Base-by-base conservation (phyloP, 1,140 invertebrate genomes). In the Diprion similis region DNA sequence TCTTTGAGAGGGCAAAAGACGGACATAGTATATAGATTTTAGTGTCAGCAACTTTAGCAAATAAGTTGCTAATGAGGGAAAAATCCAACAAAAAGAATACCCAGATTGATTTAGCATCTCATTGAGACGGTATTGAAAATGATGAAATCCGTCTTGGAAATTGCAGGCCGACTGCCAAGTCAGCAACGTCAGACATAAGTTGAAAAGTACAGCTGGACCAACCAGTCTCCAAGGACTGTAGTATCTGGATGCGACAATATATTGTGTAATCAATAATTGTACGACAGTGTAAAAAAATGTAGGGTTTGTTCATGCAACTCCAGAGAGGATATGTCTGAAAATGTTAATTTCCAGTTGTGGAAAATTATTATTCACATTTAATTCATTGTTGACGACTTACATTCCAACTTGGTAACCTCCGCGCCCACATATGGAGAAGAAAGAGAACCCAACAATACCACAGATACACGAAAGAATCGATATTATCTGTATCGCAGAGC, bases 351-450 rank as follows among this genome's bases (percentile, higher is more conserved):
- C 3, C 13, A 37, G 13, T 19, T n/a, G n/a, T n/a, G n/a, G n/a
- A n/a, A n/a, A n/a, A n/a, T n/a, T n/a, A n/a, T n/a, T n/a, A n/a
- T 46, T 73, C 71, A 73, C 19, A 76, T 8, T 47, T 66, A 37
- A 37, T 6, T 37, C 24, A 37, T 37, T 37, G 24, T 37, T 37
- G 24, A 37, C 24, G 6, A 79, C 78, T 81, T 79, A 68, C 78
- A 80, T 76, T 66, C 59, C 66, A 6, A 37, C 59, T 46, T 78
- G 69, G n/a, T 80, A 76, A 19, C 80, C 83, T 37, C 81, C 81
- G 72, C 77, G 82, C 0, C 78, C 80, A 70, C 79, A 83, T 46
- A 81, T 79, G 0, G 70, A 15, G 65, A 85, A 84, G 11, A 84
- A 66, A 65, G 71, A 73, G 2, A 81, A 64, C 77, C 80, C 78